Conservation (phyloP, 2,113 vertebrate species). For the Chelonoidis abingdonii region DNA sequence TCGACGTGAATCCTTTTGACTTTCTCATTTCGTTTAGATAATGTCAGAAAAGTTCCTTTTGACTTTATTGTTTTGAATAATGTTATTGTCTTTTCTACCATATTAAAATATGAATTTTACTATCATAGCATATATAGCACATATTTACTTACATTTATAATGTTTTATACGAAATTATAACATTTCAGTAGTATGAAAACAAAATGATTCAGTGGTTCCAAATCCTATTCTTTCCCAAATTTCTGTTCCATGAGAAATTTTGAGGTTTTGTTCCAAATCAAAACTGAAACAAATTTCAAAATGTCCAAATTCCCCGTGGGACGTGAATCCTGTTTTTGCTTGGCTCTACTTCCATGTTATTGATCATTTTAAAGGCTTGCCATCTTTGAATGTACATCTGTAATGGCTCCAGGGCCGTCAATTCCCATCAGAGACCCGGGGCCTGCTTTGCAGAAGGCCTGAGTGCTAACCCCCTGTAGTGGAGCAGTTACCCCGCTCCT, state of each 20-base stretch:
- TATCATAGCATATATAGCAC: not conserved
- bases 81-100: not conserved
- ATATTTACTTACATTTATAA: not conserved
- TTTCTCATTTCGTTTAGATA: not conserved
- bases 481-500: too few relatives aligned
- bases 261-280: not conserved
- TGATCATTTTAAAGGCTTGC: not conserved
- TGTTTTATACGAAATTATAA: not conserved
- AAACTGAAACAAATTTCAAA: not conserved
- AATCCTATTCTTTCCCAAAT: not conserved
- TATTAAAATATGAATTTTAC: not conserved
- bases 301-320: not conserved
- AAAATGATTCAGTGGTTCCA: not conserved
- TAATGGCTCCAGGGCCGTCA: not conserved
- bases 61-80: not conserved
- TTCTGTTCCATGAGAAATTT: not conserved
- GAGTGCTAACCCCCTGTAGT: not conserved
- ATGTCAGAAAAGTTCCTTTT: not conserved
- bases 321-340: not conserved
- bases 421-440: not conserved
- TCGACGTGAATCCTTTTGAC: not conserved
- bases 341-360: not conserved
- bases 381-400: not conserved
- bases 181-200: not conserved
- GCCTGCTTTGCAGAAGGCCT: not conserved